Evolutionary conservation across 1,140 invertebrate genomes (phyloP).

Genomic region (Heliothis virescens): DNA sequence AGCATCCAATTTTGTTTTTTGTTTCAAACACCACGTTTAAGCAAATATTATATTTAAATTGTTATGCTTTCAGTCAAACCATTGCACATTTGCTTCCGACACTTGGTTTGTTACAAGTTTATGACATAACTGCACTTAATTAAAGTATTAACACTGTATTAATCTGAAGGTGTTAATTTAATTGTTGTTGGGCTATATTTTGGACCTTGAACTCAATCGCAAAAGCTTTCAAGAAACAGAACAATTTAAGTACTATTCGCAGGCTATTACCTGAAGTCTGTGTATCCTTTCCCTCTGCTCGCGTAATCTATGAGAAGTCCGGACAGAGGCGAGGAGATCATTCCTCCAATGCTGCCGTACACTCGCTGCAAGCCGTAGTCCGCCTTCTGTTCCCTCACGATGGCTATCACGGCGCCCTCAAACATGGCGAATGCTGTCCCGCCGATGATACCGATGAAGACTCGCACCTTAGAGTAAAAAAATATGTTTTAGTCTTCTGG

Average conservation of each 20-base stretch:
- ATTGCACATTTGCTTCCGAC: not conserved
- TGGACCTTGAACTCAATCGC: not conserved
- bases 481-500: not conserved
- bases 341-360: conserved; percentile 92
- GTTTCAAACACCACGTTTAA: too few relatives aligned
- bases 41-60: too few relatives aligned
- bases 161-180: not conserved
- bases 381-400: conserved; percentile 91
- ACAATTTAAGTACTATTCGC: not conserved
- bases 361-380: conserved; percentile 93
- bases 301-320: conserved; percentile 91
- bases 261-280: conserved; percentile 89
- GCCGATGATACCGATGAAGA: conserved; percentile 90
- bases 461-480: conserved; percentile 84
- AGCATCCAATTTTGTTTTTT: not conserved
- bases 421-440: conserved; percentile 94
- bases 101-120: not conserved
- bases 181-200: not conserved
- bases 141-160: not conserved
- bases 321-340: conserved; percentile 92
- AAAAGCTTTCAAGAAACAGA: not conserved
- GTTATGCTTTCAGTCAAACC: not conserved
- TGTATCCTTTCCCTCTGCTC: conserved; percentile 87
- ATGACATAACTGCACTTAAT: conserved; percentile 1
- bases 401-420: conserved; percentile 93